Evolutionary conservation across 2,888 invertebrate species (phyloP).

Genomic region (Scaptomyza reducta): DNA sequence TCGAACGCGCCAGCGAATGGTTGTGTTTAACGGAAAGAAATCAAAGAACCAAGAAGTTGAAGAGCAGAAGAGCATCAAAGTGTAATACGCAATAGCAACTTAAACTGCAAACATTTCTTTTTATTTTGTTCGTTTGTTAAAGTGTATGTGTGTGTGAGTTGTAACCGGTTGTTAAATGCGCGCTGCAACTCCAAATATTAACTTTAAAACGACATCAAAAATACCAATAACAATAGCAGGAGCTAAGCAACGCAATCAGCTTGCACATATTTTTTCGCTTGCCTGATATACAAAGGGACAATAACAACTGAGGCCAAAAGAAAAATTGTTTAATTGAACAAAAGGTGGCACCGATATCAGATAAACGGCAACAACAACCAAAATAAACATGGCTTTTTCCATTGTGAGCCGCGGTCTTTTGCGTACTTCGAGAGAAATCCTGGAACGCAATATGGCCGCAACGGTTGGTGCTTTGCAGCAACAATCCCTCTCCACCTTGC

Average conservation of each 20-base stretch:
- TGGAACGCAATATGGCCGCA: constrained; percentile 79
- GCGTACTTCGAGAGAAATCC: constrained; percentile 80
- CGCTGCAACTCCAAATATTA: constrained; percentile 50
- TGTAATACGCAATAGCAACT: constrained; percentile 55
- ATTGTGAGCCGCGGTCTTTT: constrained; percentile 77
- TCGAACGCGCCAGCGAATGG: constrained; percentile 74
- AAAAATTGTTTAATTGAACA: constrained; percentile 21
- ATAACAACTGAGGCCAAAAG: constrained; percentile 10
- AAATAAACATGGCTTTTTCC: constrained; percentile 70
- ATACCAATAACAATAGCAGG: constrained; percentile 27
- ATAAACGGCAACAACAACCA: constrained; percentile 21
- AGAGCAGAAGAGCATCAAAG: constrained; percentile 39
- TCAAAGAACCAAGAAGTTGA: constrained; percentile 34
- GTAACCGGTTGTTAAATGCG: constrained; percentile 70
- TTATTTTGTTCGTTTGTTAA: constrained; percentile 16
- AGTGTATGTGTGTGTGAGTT: constrained; percentile 25
- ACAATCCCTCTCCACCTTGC: constrained; percentile 35
- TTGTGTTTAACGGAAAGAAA: constrained; percentile 55
- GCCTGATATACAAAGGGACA: constrained; percentile 36
- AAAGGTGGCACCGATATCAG: constrained; percentile 21
- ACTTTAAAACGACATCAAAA: constrained; percentile 27
- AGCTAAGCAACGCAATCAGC: constrained; percentile 43
- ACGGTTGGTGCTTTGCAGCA: constrained; percentile 61
- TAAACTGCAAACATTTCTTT: constrained; percentile 39
- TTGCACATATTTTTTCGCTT: constrained; percentile 52